Evolutionary conservation across 1,140 invertebrate species (phyloP).

Genomic region (Zaprionus inermis): DNA sequence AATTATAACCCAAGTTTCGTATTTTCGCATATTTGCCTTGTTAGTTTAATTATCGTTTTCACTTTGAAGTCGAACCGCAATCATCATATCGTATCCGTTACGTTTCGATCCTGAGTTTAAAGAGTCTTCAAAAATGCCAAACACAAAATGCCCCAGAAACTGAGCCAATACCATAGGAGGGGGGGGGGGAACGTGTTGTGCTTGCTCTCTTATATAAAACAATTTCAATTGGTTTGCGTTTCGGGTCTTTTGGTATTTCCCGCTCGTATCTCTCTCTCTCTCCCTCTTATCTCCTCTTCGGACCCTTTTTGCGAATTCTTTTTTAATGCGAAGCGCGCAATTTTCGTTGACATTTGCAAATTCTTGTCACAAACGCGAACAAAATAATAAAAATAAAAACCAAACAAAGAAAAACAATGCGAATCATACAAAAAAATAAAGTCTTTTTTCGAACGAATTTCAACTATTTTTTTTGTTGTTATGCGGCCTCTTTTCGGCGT

Average conservation of each 20-base stretch:
- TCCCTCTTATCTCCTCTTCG: slow-evolving; percentile 36
- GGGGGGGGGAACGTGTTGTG: not conserved
- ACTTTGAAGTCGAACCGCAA: slow-evolving; percentile 46
- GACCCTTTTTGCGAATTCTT: slow-evolving; percentile 65
- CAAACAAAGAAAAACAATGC: slow-evolving; percentile 23
- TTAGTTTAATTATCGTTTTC: slow-evolving; percentile 42
- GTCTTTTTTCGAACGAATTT: slow-evolving; percentile 58
- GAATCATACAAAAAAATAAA: slow-evolving; percentile 47
- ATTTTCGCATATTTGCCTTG: slow-evolving; percentile 41
- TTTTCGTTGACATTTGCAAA: slow-evolving; percentile 81
- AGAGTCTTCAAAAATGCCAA: slow-evolving; percentile 48
- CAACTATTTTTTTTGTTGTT: slow-evolving; percentile 62
- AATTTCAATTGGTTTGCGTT: slow-evolving; percentile 70
- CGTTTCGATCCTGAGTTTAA: slow-evolving; percentile 29
- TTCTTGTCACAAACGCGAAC: slow-evolving; percentile 74
- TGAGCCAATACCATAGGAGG: not conserved
- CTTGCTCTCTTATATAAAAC: slow-evolving; percentile 52
- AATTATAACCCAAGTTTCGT: not conserved
- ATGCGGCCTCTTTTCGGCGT: slow-evolving; percentile 22
- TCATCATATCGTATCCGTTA: slow-evolving; percentile 19
- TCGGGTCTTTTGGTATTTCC: slow-evolving; percentile 49
- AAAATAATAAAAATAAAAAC: slow-evolving; percentile 29
- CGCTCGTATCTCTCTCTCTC: not conserved
- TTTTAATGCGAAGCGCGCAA: slow-evolving; percentile 72
- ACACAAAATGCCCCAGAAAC: slow-evolving; percentile 59